These are phyloP conservation scores for Cryptus viduatorius DNA, from an alignment of 2,888 invertebrate genomes.

Conservation along the genomic window DNA sequence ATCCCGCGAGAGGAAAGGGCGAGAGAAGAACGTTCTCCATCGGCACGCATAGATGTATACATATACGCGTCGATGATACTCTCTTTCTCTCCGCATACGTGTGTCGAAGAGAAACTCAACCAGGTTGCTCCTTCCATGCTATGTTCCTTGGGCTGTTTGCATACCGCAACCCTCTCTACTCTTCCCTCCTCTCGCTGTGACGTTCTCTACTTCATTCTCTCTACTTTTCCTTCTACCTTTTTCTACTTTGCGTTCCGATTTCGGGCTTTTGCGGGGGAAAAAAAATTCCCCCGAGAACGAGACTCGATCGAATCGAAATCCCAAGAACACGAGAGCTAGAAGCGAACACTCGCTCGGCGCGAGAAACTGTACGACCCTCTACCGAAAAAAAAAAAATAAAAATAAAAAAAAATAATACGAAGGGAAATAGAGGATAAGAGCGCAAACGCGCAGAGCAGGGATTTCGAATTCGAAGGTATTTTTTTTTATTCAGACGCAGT, in stretches of 20 bases:
- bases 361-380: neutral
- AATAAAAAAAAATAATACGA: neutral
- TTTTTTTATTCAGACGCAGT: neutral
- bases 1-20: conserved; percentile 67
- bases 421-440: conserved; percentile 25
- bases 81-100: conserved; percentile 16
- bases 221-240: conserved; percentile 18
- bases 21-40: conserved; percentile 11
- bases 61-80: conserved; percentile 12
- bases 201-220: conserved; percentile 7
- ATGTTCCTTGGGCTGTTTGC: conserved; percentile 54
- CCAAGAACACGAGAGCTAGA: conserved; percentile 6
- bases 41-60: conserved; percentile 32
- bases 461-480: neutral
- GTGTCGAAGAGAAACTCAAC: conserved; percentile 3
- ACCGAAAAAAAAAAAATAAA: neutral
- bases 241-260: conserved; percentile 47
- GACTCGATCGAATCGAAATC: conserved; percentile 58
- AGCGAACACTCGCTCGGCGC: neutral
- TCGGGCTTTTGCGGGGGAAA: conserved; percentile 6
- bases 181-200: neutral
- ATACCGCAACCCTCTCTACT: conserved; percentile 39
- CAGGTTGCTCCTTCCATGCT: conserved; percentile 43
- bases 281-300: conserved; percentile 50
- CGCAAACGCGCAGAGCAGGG: conserved; percentile 1